phyloP scores from a whole-genome alignment of 1,140 invertebrate species.

The Cotesia glomerata region DNA sequence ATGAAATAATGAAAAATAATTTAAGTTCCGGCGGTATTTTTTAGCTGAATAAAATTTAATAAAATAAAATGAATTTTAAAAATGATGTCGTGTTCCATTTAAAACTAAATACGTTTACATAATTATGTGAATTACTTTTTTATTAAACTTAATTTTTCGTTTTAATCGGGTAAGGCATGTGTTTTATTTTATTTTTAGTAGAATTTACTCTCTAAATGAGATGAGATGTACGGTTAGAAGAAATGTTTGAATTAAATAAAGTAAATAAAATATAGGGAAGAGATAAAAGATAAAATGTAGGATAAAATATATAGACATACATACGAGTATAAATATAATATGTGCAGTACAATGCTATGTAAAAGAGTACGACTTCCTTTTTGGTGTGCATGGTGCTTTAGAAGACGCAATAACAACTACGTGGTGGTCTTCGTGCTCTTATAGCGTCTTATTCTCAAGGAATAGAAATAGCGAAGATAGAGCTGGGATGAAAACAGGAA shows the following conservation, averaged over 20 bases:
- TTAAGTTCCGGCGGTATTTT: constrained; percentile 18
- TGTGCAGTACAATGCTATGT: neutral
- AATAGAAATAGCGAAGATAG: neutral
- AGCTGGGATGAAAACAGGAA: neutral
- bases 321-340: neutral
- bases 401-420: neutral
- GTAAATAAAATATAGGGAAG: too few relatives aligned
- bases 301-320: neutral
- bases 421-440: neutral
- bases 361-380: neutral
- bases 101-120: too few relatives aligned
- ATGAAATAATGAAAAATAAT: constrained; percentile 10
- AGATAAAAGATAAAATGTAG: neutral
- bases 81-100: too few relatives aligned
- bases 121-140: neutral
- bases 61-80: too few relatives aligned
- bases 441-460: neutral
- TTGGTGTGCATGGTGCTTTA: neutral
- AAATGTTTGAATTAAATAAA: neutral
- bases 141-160: neutral
- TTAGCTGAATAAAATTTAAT: neutral
- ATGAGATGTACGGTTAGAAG: neutral
- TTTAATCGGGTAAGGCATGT: neutral
- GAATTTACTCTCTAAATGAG: neutral
- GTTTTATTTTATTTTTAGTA: neutral